A percentile compares a stretch with the other conserved stretches of the same genome.
phyloP scores from a whole-genome alignment of 2,888 invertebrate species.

The Ochropleura plecta region DNA sequence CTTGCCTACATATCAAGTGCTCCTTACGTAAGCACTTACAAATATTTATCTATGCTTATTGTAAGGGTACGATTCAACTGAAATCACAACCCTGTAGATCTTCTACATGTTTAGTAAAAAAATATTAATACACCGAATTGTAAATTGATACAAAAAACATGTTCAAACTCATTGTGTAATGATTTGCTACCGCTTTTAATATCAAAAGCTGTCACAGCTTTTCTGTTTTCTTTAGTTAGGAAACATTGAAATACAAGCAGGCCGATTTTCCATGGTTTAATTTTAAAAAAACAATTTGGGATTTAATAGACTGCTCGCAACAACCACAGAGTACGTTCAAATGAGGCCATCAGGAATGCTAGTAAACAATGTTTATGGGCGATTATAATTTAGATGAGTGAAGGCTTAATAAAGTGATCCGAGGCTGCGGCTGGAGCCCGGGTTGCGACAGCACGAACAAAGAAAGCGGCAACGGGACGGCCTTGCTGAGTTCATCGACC shows the following conservation, averaged over 20 bases:
- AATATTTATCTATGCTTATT: slow-evolving; percentile 68
- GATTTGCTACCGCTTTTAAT: slow-evolving; percentile 2
- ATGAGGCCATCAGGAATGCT: slow-evolving; percentile 67
- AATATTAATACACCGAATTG: neutral
- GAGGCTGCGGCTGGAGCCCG: slow-evolving; percentile 82
- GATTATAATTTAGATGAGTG: slow-evolving; percentile 84
- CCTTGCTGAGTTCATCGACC: slow-evolving; percentile 90
- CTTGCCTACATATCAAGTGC: slow-evolving; percentile 80
- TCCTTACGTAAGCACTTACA: slow-evolving; percentile 78
- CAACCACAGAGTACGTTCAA: slow-evolving; percentile 57
- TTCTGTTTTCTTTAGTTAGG: slow-evolving; percentile 40
- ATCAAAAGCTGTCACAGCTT: slow-evolving; percentile 18
- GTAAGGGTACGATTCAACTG: neutral
- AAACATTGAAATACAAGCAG: slow-evolving; percentile 34
- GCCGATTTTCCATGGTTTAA: slow-evolving; percentile 45
- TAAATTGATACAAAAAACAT: neutral
- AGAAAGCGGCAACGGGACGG: slow-evolving; percentile 88
- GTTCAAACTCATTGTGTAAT: slow-evolving; percentile 16
- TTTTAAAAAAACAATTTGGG: slow-evolving; percentile 49
- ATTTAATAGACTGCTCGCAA: slow-evolving; percentile 47
- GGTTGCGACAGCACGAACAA: slow-evolving; percentile 89
- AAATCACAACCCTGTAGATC: neutral
- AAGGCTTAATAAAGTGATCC: slow-evolving; percentile 87
- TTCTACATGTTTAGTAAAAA: neutral
- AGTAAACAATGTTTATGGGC: slow-evolving; percentile 65